phyloP scores from a whole-genome alignment of 2,797 vertebrate species.

The Acanthurus tractus region DNA sequence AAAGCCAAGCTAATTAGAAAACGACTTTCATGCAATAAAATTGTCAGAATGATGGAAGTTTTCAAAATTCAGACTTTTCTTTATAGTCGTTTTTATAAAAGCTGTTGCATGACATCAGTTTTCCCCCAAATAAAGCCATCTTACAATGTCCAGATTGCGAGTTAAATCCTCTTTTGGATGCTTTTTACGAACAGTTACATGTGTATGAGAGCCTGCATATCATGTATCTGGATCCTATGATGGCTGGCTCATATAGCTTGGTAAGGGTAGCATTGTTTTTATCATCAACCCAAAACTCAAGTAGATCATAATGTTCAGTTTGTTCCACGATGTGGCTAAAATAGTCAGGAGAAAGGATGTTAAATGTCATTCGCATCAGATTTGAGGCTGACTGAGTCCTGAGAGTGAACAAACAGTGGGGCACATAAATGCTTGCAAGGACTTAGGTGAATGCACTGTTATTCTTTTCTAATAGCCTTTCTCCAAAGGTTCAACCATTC shows the following conservation, averaged over 20 bases:
- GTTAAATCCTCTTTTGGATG: not conserved
- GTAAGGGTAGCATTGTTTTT: not conserved
- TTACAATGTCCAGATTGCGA: conserved; percentile 20
- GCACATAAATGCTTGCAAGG: not conserved
- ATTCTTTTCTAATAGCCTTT: not conserved
- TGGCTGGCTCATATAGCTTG: not conserved
- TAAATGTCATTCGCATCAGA: not conserved
- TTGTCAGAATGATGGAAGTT: conserved; percentile 27
- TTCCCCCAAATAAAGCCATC: conserved; percentile 1
- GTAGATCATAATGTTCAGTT: no score
- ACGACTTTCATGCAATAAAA: conserved; percentile 18
- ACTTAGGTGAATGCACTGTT: not conserved
- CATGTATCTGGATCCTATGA: conserved; percentile 25
- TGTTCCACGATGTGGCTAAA: not conserved
- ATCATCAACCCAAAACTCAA: not conserved
- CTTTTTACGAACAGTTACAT: not conserved
- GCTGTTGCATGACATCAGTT: conserved; percentile 1
- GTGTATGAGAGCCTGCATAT: not conserved
- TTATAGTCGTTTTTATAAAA: conserved; percentile 20
- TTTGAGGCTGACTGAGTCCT: not conserved
- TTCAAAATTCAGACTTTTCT: conserved; percentile 27
- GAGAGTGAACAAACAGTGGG: no score
- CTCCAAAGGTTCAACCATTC: not conserved
- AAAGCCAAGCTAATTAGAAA: conserved; percentile 13
- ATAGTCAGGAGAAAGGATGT: not conserved